Percentiles rank a stretch among this genome's conserved stretches.
Conservation (phyloP, 1,140 invertebrate genomes). For the Dufourea novaeangliae region DNA sequence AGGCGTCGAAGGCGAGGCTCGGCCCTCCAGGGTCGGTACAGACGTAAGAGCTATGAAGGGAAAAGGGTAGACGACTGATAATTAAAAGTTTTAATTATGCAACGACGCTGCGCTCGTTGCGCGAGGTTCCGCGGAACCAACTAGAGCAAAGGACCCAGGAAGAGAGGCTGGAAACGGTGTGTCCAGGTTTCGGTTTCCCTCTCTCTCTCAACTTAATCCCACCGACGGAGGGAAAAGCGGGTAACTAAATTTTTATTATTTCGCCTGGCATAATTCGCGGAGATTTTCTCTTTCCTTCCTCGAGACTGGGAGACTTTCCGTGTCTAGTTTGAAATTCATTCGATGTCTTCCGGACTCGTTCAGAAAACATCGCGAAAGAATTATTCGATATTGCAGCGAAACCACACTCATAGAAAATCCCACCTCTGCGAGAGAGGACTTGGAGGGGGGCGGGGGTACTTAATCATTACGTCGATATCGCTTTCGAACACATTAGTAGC, state of each 20-base stretch:
- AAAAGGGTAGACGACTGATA: conserved; percentile 61
- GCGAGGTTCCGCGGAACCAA: background rate
- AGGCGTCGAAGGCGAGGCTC: background rate
- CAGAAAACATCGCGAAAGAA: too few relatives aligned
- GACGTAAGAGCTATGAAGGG: background rate
- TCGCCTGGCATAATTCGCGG: background rate
- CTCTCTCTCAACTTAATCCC: background rate
- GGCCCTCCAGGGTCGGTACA: background rate
- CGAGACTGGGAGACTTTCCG: too few relatives aligned
- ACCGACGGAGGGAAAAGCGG: background rate
- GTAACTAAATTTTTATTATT: conserved; percentile 4
- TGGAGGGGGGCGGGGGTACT: too few relatives aligned
- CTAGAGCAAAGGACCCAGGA: background rate
- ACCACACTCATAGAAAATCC: too few relatives aligned
- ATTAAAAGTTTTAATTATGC: conserved; percentile 73
- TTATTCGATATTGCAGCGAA: too few relatives aligned
- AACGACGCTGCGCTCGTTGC: conserved; percentile 33
- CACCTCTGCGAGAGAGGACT: background rate
- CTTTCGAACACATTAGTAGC: background rate
- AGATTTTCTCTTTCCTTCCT: background rate
- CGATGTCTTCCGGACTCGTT: too few relatives aligned
- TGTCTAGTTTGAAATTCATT: too few relatives aligned
- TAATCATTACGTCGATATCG: background rate
- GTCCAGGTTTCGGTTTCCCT: background rate
- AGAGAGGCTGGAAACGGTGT: background rate